Evolutionary conservation across 2,888 invertebrate species (phyloP).

Genomic region (Automeris io): DNA sequence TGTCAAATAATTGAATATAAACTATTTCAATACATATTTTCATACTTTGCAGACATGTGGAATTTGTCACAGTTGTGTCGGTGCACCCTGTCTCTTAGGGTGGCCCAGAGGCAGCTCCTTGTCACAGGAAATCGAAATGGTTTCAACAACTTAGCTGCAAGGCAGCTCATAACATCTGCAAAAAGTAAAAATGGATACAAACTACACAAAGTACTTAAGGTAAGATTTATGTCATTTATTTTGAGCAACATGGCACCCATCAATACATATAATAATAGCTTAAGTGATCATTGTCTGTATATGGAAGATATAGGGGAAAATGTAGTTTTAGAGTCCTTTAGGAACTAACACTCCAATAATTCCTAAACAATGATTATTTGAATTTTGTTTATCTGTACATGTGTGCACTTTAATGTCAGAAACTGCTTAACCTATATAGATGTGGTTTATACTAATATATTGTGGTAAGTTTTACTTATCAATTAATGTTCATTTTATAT

Average conservation of each 20-base stretch:
- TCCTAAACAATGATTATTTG: too few relatives aligned
- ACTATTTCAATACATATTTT: conserved; percentile 2
- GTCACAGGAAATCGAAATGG: conserved; percentile 29
- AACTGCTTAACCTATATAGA: too few relatives aligned
- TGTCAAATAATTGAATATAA: too few relatives aligned
- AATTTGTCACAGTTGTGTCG: conserved; percentile 48
- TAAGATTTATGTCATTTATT: conserved; percentile 20
- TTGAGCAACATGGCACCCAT: background rate
- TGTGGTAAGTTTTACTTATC: too few relatives aligned
- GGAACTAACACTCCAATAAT: too few relatives aligned
- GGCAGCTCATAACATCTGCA: conserved; percentile 42
- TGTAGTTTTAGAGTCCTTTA: too few relatives aligned
- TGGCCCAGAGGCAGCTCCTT: conserved; percentile 32
- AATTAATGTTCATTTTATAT: too few relatives aligned
- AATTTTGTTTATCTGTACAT: too few relatives aligned
- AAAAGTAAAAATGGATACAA: conserved; percentile 24
- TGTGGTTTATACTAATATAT: too few relatives aligned
- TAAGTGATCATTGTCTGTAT: too few relatives aligned
- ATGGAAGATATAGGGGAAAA: too few relatives aligned
- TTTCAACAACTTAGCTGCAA: conserved; percentile 27
- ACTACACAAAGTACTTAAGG: conserved; percentile 34
- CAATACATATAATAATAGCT: background rate
- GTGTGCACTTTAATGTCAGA: too few relatives aligned
- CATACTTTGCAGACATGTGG: conserved; percentile 45
- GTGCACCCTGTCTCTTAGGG: conserved; percentile 37